Conservation (phyloP, 2,888 invertebrate genomes). For the Torymus aiolomorphi region DNA sequence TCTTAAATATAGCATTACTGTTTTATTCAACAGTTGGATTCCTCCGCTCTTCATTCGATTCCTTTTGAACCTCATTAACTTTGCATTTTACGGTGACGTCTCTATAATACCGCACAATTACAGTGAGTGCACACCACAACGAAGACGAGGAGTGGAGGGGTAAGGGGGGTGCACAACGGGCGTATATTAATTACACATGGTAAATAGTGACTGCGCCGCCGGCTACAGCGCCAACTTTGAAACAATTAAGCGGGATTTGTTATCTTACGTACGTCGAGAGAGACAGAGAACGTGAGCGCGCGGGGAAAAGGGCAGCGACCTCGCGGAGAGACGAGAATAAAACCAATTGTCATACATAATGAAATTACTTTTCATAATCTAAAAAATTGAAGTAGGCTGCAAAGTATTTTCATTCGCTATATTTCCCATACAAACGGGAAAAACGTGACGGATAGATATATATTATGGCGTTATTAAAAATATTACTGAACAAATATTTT, state of each 20-base stretch:
- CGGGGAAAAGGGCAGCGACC: too few species aligned
- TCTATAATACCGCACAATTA: conserved; percentile 60
- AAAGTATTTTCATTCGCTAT: too few species aligned
- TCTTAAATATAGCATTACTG: too few species aligned
- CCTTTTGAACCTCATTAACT: conserved; percentile 36
- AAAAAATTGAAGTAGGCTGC: too few species aligned
- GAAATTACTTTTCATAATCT: conserved; percentile 1
- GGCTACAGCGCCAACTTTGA: conserved; percentile 64
- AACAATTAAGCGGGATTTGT: conserved; percentile 69
- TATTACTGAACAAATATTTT: too few species aligned
- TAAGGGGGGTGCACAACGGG: neutral
- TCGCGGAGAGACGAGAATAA: conserved; percentile 26
- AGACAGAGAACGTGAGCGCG: conserved; percentile 11
- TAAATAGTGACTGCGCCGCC: conserved; percentile 50
- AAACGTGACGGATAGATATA: too few species aligned
- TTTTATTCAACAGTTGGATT: neutral
- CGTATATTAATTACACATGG: conserved; percentile 55
- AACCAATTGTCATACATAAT: conserved; percentile 26
- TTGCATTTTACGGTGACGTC: conserved; percentile 19
- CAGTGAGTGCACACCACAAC: conserved; percentile 34
- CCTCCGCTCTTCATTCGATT: neutral
- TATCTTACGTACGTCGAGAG: conserved; percentile 62
- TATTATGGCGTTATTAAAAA: too few species aligned
- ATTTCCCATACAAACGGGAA: too few species aligned
- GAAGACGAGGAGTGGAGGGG: conserved; percentile 14